Conservation (phyloP, 2,113 vertebrate genomes). For the Pterocles gutturalis region DNA sequence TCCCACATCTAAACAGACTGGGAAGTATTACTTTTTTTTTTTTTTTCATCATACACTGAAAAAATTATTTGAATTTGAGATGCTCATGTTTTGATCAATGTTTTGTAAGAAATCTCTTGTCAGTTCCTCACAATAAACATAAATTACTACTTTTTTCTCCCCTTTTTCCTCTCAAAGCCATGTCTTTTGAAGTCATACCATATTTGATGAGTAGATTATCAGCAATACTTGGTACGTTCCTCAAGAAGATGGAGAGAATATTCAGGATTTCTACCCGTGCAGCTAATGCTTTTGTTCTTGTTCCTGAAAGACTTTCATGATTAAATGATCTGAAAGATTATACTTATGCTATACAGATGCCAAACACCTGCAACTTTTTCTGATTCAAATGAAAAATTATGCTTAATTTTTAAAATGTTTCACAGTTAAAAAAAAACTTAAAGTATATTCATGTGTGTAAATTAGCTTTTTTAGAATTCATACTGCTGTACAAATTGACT, state of each 20-base stretch:
- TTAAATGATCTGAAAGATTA: neutral
- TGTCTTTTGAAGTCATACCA: neutral
- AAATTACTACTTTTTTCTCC: neutral
- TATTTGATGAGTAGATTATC: neutral
- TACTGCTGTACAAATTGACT: neutral
- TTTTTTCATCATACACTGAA: neutral
- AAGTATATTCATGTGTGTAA: neutral
- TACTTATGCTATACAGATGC: neutral
- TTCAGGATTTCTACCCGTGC: neutral
- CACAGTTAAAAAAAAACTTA: neutral
- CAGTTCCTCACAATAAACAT: neutral
- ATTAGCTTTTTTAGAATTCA: neutral
- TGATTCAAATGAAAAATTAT: neutral
- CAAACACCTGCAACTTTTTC: neutral
- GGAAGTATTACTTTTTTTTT: neutral
- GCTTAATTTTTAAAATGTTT: neutral
- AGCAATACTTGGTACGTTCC: neutral
- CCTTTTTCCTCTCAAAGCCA: neutral
- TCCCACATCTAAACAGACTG: neutral
- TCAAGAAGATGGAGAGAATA: neutral
- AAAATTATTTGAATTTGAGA: neutral
- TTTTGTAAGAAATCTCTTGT: rapidly evolving
- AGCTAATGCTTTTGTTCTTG: neutral
- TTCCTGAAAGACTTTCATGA: neutral
- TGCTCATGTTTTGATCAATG: neutral